Conservation (phyloP, 1,140 invertebrate genomes). For the Platyscapa corneri region DNA sequence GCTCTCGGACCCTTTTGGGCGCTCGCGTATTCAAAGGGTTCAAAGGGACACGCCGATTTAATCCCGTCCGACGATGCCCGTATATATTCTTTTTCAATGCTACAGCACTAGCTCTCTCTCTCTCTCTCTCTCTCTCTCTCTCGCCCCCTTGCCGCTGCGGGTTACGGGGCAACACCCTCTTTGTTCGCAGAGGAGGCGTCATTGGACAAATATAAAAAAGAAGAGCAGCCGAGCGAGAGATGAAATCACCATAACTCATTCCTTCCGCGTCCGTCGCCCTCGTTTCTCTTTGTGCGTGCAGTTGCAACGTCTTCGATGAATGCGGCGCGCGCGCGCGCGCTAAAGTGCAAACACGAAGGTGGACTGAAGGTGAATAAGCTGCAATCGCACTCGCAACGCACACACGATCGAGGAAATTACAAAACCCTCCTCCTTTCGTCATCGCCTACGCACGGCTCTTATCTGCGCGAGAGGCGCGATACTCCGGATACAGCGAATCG, state of each 20-base stretch:
- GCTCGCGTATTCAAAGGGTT: conserved; percentile 25
- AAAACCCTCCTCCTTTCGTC: conserved; percentile 7
- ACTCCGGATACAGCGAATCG: too few relatives aligned
- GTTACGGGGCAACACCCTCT: conserved; percentile 31
- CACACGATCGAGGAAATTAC: background rate
- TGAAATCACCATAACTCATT: conserved; percentile 37
- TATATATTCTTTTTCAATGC: conserved; percentile 3
- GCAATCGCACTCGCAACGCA: background rate
- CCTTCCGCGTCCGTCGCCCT: background rate
- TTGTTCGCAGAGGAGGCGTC: conserved; percentile 49
- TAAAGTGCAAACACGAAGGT: conserved; percentile 10
- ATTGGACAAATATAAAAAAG: conserved; percentile 48
- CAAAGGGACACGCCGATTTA: conserved; percentile 18
- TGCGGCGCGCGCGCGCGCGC: background rate
- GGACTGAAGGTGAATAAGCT: background rate
- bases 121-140: background rate
- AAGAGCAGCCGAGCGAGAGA: background rate
- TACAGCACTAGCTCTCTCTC: background rate
- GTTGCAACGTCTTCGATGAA: background rate
- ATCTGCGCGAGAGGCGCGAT: background rate
- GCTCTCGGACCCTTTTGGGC: background rate
- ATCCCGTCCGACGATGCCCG: background rate
- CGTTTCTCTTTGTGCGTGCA: background rate
- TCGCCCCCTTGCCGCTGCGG: background rate
- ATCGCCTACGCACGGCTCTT: background rate